These are phyloP conservation scores for Lepetodrilus schrolli DNA, from an alignment of 2,888 invertebrate genomes.

Conservation along the genomic window DNA sequence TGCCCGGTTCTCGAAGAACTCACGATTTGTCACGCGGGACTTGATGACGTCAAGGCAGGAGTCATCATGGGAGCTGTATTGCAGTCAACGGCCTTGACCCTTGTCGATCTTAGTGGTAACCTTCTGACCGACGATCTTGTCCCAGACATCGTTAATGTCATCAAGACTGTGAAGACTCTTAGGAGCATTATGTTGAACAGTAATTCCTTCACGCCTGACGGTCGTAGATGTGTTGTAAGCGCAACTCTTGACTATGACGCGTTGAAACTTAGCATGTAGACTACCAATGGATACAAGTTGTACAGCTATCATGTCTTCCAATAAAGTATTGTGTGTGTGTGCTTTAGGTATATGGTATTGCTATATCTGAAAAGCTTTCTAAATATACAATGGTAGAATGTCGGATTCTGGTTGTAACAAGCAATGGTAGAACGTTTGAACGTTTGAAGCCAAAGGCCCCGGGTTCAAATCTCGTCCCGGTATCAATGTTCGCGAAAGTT, in stretches of 20 bases:
- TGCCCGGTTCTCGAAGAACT: constrained; percentile 36
- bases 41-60: constrained; percentile 36
- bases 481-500: too few relatives aligned
- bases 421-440: too few relatives aligned
- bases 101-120: constrained; percentile 45
- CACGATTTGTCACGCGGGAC: constrained; percentile 38
- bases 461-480: too few relatives aligned
- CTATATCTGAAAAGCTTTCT: too few relatives aligned
- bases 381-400: too few relatives aligned
- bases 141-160: constrained; percentile 37
- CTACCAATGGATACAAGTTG: background rate
- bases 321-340: constrained; percentile 1
- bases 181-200: constrained; percentile 38
- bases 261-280: constrained; percentile 39
- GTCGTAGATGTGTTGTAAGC: constrained; percentile 35
- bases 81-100: constrained; percentile 24
- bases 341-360: too few relatives aligned
- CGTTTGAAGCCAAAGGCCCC: too few relatives aligned
- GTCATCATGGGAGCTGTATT: constrained; percentile 32
- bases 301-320: background rate
- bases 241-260: constrained; percentile 36
- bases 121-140: constrained; percentile 38
- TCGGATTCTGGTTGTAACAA: too few relatives aligned
- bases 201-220: constrained; percentile 38
- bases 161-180: constrained; percentile 27